Base-by-base conservation (phyloP, 2,888 invertebrate species). In the Conus canariensis region DNA sequence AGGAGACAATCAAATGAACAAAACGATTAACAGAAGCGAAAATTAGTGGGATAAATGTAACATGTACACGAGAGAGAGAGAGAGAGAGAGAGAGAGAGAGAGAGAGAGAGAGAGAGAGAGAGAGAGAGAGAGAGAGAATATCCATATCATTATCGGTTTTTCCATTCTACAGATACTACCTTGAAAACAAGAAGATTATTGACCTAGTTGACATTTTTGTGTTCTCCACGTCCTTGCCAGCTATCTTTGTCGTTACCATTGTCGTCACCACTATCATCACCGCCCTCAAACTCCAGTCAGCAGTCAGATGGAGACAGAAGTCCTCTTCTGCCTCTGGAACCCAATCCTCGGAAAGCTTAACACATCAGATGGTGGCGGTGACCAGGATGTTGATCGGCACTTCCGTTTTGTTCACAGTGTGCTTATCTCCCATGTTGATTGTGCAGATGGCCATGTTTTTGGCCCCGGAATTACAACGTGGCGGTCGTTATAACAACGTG, bases 231-330 rank as follows among this genome's bases (percentile, higher is more conserved):
- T 74, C 74, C 25, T 16, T 87, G 14, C 87, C 74, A 0, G 2
- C n/a, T n/a, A 25, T 74, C 87, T 58, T 87, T 58, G 4, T 87
- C 74, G 14, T 74, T 74, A 30, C 59, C 87, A 58, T 70, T 58
- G 19, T 87, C 74, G 16, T 74, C 87, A 87, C 87, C 74, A 87
- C 87, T 1, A n/a, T 70, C 74, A n/a, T 74, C 74, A 87, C 87
- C 22, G 74, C 74, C 74, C 12, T 56, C 58, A 87, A 87, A 74
- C 87, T 87, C 19, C 74, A 30, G 12, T 58, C 87, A n/a, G 22
- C 87, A 10, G 58, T 59, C 58, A 87, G n/a, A 19, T 87, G 87
- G 87, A 64, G 87, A n/a, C 87, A 77, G 58, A 74, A 87, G 25
- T 12, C 74, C 6, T n/a, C 87, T 30, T 70, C 70, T 70, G 16